Conservation (phyloP, 1,140 invertebrate genomes). For the Penaeus japonicus region DNA sequence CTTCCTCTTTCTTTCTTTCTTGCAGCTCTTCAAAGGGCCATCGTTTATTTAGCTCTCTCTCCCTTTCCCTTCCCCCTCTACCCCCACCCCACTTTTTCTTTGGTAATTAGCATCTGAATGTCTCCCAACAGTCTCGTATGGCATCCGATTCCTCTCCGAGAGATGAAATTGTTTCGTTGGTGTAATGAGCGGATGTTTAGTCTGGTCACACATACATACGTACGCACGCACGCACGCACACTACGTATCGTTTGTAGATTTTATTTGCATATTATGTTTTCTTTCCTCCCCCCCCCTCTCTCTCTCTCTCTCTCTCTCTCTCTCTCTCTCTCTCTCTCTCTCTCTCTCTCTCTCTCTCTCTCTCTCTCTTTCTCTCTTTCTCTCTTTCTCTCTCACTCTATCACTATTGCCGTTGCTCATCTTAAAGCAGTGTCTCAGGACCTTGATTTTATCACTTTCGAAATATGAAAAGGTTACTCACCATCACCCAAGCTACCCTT, state of each 20-base stretch:
- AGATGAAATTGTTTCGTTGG: background rate
- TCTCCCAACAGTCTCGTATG: background rate
- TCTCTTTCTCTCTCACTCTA: background rate
- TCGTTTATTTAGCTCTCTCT: slow-evolving; percentile 30
- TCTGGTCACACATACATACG: background rate
- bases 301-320: background rate
- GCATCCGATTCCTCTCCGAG: background rate
- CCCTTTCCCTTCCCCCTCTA: background rate
- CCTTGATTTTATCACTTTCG: no score
- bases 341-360: slow-evolving; percentile 15
- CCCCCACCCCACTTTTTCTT: slow-evolving; percentile 24
- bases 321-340: slow-evolving; percentile 8
- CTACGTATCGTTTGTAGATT: background rate
- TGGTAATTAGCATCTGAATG: slow-evolving; percentile 46
- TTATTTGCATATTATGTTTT: background rate
- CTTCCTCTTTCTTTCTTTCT: background rate
- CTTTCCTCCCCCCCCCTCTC: background rate
- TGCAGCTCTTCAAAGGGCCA: slow-evolving; percentile 44
- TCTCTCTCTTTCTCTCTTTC: slow-evolving; percentile 3
- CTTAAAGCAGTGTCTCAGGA: background rate
- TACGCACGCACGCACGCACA: background rate
- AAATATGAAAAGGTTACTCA: no score
- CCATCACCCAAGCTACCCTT: no score
- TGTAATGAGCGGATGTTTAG: background rate
- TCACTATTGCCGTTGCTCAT: background rate